Evolutionary conservation across 2,113 vertebrate genomes (phyloP).

Genomic region (Lamprologus tigripictilis): DNA sequence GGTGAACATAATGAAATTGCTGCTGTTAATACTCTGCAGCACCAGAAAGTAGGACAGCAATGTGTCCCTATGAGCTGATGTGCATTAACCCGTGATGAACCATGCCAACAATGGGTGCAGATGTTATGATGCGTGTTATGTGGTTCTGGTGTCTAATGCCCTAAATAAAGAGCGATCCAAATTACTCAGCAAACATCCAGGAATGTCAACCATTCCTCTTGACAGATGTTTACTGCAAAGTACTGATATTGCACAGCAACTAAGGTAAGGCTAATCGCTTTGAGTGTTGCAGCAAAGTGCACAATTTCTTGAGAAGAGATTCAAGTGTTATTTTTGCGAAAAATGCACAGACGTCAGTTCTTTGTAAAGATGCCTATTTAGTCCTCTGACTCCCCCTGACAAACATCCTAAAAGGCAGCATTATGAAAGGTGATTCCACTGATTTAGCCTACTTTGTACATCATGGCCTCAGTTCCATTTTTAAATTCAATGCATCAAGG

Average conservation of each 20-base stretch:
- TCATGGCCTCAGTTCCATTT: neutral
- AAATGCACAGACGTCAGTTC: neutral
- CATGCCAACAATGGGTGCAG: neutral
- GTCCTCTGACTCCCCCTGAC: neutral
- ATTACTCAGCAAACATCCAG: neutral
- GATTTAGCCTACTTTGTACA: neutral
- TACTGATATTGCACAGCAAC: neutral
- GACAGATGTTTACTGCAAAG: neutral
- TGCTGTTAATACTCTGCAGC: neutral
- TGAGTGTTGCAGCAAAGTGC: neutral
- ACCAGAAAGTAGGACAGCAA: neutral
- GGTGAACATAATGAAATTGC: neutral
- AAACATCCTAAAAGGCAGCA: neutral
- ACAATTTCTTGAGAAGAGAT: neutral
- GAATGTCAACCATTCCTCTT: neutral
- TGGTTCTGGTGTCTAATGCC: neutral
- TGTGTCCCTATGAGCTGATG: neutral
- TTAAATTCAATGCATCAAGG: conserved; percentile 3
- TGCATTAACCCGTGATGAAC: neutral
- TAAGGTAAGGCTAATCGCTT: neutral
- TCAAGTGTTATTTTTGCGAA: neutral
- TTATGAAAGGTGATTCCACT: neutral
- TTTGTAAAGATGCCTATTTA: neutral
- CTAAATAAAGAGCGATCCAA: neutral
- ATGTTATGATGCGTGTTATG: neutral